Percentiles rank a stretch among this genome's conserved stretches.
Conservation (phyloP, 1,140 invertebrate genomes). For the Papilio xuthus region DNA sequence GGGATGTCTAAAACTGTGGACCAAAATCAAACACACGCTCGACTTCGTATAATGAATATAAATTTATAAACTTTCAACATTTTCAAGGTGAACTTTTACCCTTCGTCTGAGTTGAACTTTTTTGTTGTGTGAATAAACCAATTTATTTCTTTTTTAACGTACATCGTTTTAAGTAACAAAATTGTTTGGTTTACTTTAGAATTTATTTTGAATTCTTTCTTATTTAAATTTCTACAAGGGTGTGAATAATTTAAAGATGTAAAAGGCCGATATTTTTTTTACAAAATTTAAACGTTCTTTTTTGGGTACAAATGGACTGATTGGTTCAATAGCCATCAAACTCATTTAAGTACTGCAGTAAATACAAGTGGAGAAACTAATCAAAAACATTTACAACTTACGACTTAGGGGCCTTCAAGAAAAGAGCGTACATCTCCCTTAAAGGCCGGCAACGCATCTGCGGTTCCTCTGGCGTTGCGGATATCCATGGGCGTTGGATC, state of each 20-base stretch:
- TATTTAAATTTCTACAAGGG: not conserved
- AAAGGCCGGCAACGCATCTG: no score
- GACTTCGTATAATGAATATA: conserved; percentile 27
- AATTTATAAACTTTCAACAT: conserved; percentile 11
- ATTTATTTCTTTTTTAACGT: not conserved
- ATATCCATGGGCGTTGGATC: no score
- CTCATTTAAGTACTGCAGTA: no score
- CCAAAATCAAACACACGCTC: conserved; percentile 19
- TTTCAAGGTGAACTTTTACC: conserved; percentile 33
- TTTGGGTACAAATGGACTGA: no score
- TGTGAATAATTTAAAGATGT: not conserved
- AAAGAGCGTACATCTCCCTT: no score
- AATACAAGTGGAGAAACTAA: no score
- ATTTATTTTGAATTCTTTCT: not conserved
- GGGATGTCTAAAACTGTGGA: not conserved
- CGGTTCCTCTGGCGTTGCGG: no score
- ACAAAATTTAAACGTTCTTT: no score
- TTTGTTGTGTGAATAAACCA: not conserved
- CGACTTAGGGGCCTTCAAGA: no score
- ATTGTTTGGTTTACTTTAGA: not conserved
- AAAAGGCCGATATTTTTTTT: no score
- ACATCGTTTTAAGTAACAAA: not conserved
- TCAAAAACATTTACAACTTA: no score
- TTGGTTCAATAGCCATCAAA: no score
- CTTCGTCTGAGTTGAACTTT: conserved; percentile 22